Evolutionary conservation across 2,797 vertebrate species (phyloP), one percentile per base, ranked within the genome.

Genomic region (Lophius americanus): DNA sequence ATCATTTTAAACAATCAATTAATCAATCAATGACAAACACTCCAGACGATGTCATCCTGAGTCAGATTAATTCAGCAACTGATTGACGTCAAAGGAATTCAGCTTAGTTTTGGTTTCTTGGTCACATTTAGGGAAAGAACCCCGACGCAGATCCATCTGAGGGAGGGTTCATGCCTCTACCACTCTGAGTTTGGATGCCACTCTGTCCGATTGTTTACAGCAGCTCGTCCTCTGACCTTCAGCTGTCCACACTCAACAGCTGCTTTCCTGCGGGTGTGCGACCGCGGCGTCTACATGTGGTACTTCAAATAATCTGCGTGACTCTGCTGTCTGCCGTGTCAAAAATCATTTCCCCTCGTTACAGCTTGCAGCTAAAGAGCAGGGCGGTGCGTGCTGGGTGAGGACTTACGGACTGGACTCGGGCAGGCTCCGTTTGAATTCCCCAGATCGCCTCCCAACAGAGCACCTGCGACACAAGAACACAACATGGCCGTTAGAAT

Each of bases 381-480:
- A 36, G 51, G 2, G 51, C 10, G 2, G 52, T 13, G 52, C 32
- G 4, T 9, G 11, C 9, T 33, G 51, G 4, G 12, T 6, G 37
- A 5, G 2, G 13, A 56, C 96, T 98, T 81, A 99, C 97, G 95
- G 33, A 99, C 96, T 3, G 97, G 97, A 82, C 97, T 98, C 0
- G 97, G 96, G 56, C 97, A 98, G 32, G 93, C 96, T 87, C 97
- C 96, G 0, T 99, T 99, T 0, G 96, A 96, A 87, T 93, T 98
- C 84, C 92, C 96, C 81, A 98, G 85, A 77, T 99, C 97, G 76
- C 97, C 97, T 3, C 96, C 97, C 0, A 99, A 85, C 91, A 99
- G 93, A 6, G 97, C 96, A 61, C 97, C 97, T 98, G 57, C 1
- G 8, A 75, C 43, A 54, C 44, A 43, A 77, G 37, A 49, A 62